Conservation (phyloP, 2,797 vertebrate species). For the Bradypodion ventrale region DNA sequence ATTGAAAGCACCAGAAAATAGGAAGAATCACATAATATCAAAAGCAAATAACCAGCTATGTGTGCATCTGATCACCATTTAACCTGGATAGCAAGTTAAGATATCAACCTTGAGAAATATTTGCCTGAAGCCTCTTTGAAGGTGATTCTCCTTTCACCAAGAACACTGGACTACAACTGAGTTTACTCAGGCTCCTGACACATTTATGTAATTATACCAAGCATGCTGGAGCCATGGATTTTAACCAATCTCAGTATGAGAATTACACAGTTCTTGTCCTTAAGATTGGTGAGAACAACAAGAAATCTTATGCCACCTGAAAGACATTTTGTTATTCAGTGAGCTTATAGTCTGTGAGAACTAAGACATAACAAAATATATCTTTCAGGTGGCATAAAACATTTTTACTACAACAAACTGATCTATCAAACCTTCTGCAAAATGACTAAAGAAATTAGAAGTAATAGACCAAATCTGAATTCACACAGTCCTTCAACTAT, state of each 20-base stretch:
- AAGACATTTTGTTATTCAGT: no score
- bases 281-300: no score
- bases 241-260: neutral
- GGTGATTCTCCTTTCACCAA: neutral
- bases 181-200: neutral
- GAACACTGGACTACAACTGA: neutral
- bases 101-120: constrained; percentile 19
- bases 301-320: no score
- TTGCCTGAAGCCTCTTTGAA: constrained; percentile 5
- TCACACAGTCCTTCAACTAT: neutral
- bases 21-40: no score
- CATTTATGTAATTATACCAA: neutral
- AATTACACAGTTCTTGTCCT: neutral
- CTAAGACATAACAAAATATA: no score
- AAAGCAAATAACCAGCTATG: no score
- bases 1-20: no score
- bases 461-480: neutral
- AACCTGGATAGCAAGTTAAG: constrained; percentile 10
- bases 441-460: neutral
- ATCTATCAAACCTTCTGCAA: no score
- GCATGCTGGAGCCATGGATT: neutral
- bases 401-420: no score
- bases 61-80: no score
- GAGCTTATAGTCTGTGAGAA: no score
- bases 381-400: no score